Evolutionary conservation across 2,888 invertebrate species (phyloP), one percentile per base, ranked within the genome.

Genomic region (Abrostola triplasia): DNA sequence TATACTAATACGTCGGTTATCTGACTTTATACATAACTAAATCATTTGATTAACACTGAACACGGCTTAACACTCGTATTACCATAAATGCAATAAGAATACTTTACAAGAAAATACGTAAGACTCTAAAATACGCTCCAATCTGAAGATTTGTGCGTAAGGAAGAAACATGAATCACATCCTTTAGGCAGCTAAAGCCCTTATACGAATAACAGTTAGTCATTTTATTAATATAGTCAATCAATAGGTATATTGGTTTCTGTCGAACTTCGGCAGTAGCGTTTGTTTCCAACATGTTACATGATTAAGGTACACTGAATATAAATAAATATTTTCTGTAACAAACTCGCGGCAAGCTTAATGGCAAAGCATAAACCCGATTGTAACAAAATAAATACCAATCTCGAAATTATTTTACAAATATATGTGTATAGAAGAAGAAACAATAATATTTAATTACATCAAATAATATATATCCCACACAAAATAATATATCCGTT

Each of bases 381-480:
- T 64, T 56, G 48, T 58, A 64, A 65, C 24, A 47, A 64, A 65
- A 70, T 62, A 64, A 65, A 64, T 71, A 66, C 60, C 11, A 64
- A 71, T 64, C 64, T 76, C 59, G 56, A 51, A 52, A 62, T 62
- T 67, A 57, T 64, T 65, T 55, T 66, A 75, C 59, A 63, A 64
- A 61, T 63, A 65, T 35, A 50, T 57, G 71, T 60, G 61, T 64
- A 60, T 58, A 66, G n/a, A 69, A 59, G 50, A 61, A 61, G 55
- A 71, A 61, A 70, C 70, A 63, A 63, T 70, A 72, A 63, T 70
- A 72, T 70, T 76, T 72, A 52, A 75, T 75, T 67, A 77, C 59
- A 65, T 61, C 57, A 79, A 77, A 79, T 73, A 77, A 74, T 67
- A 72, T 75, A 65, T 67, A 67, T 73, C 73, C 79, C 80, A 79